phyloP scores from a whole-genome alignment of 2,888 invertebrate species.

The Drosophila tanythrix region DNA sequence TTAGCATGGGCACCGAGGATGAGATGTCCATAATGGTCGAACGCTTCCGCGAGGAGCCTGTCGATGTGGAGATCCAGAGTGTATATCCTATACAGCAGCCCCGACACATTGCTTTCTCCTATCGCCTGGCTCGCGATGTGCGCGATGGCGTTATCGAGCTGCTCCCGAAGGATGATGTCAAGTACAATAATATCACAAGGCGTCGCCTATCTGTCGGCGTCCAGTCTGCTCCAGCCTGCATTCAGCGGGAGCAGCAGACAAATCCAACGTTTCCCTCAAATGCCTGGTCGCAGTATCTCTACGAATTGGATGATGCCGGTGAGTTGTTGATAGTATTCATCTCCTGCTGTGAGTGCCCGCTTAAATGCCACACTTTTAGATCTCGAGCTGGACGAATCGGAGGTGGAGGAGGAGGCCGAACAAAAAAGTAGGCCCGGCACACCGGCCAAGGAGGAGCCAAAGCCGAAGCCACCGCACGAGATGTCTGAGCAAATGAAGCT shows the following conservation, averaged over 20 bases:
- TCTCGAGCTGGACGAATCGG: slow-evolving; percentile 70
- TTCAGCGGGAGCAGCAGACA: slow-evolving; percentile 88
- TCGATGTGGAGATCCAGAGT: slow-evolving; percentile 89
- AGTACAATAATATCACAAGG: slow-evolving; percentile 86
- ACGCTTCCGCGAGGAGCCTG: slow-evolving; percentile 86
- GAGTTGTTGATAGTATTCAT: neutral
- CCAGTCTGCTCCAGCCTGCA: slow-evolving; percentile 87
- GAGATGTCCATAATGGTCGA: slow-evolving; percentile 87
- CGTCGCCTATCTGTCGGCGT: slow-evolving; percentile 87
- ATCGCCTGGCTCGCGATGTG: slow-evolving; percentile 86
- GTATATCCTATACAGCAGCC: slow-evolving; percentile 86
- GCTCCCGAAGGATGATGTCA: slow-evolving; percentile 85
- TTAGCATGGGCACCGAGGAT: slow-evolving; percentile 87
- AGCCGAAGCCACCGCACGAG: slow-evolving; percentile 64
- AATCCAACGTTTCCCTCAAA: slow-evolving; percentile 89
- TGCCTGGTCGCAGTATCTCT: slow-evolving; percentile 89
- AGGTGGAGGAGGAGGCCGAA: slow-evolving; percentile 69
- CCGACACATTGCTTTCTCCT: slow-evolving; percentile 85
- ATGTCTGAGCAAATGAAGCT: slow-evolving; percentile 81
- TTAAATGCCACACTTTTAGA: slow-evolving; percentile 34
- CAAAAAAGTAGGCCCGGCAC: slow-evolving; percentile 44
- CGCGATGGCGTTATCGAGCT: slow-evolving; percentile 90
- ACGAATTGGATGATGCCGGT: slow-evolving; percentile 84
- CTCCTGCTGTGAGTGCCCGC: neutral
- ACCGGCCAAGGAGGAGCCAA: slow-evolving; percentile 37